Evolutionary conservation across 1,140 invertebrate species (phyloP).

Genomic region (Neodiprion lecontei): DNA sequence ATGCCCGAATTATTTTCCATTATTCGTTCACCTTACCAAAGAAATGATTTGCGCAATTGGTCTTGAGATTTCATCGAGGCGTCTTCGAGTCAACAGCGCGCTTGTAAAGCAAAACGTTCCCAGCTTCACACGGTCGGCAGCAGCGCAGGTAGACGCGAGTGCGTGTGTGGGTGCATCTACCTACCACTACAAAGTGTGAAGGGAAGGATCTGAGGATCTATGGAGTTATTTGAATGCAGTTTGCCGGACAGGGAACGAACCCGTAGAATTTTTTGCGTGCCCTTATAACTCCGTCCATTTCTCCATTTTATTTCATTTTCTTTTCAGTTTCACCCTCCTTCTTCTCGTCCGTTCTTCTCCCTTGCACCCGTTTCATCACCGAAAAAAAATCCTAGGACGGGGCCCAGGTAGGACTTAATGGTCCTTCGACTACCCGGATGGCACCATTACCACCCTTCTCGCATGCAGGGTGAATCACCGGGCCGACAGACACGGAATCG

Average conservation of each 20-base stretch:
- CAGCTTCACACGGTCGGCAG: neutral
- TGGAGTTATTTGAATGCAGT: no score
- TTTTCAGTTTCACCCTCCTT: constrained; percentile 23
- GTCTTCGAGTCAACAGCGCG: neutral
- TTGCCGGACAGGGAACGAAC: no score
- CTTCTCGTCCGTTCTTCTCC: constrained; percentile 20
- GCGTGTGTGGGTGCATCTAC: no score
- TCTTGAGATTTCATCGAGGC: neutral
- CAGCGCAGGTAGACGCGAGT: no score
- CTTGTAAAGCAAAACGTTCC: neutral
- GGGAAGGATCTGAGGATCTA: no score
- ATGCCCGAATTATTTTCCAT: no score
- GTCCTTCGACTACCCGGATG: constrained; percentile 10
- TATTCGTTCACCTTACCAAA: no score
- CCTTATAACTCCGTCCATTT: constrained; percentile 16
- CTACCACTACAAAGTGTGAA: no score
- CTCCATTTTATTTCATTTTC: constrained; percentile 22
- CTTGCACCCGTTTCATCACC: constrained; percentile 10
- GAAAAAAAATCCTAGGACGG: neutral
- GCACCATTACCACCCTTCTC: constrained; percentile 18
- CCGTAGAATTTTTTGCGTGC: no score
- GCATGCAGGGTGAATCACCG: neutral
- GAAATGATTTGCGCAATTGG: neutral
- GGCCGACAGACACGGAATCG: constrained; percentile 12
- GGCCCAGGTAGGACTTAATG: constrained; percentile 1